Conservation (phyloP, 2,797 vertebrate species). For the Microchirus variegatus region DNA sequence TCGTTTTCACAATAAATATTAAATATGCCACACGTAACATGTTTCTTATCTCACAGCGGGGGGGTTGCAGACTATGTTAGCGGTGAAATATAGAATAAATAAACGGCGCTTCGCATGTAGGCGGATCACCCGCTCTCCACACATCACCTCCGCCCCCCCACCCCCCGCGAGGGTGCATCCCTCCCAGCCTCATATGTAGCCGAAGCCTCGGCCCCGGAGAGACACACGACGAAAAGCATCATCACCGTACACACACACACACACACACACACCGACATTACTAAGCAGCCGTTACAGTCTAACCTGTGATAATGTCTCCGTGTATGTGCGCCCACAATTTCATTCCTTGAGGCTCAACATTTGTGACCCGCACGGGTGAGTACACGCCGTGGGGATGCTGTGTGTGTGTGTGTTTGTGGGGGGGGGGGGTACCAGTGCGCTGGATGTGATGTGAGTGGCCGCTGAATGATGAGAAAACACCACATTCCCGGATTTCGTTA, state of each 20-base stretch:
- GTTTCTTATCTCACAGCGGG: fast-evolving
- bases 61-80: fast-evolving
- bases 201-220: not conserved
- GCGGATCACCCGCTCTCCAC: not conserved
- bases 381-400: not conserved
- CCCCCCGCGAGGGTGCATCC: fast-evolving
- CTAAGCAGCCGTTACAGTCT: not conserved
- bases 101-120: fast-evolving
- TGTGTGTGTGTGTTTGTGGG: not conserved
- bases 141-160: not conserved
- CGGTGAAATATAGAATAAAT: fast-evolving
- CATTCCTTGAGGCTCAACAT: slow-evolving; percentile 71
- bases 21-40: fast-evolving
- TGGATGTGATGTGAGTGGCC: not conserved
- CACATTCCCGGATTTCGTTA: not conserved
- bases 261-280: not conserved
- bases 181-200: not conserved
- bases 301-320: slow-evolving; percentile 70
- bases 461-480: not conserved
- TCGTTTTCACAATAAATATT: fast-evolving
- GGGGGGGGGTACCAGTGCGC: not conserved
- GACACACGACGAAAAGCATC: not conserved
- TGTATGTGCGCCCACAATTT: slow-evolving; percentile 80
- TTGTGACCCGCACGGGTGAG: slow-evolving; percentile 55
- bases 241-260: not conserved